phyloP scores from a whole-genome alignment of 2,797 vertebrate genomes.

The Pseudotriccus pelzelni region DNA sequence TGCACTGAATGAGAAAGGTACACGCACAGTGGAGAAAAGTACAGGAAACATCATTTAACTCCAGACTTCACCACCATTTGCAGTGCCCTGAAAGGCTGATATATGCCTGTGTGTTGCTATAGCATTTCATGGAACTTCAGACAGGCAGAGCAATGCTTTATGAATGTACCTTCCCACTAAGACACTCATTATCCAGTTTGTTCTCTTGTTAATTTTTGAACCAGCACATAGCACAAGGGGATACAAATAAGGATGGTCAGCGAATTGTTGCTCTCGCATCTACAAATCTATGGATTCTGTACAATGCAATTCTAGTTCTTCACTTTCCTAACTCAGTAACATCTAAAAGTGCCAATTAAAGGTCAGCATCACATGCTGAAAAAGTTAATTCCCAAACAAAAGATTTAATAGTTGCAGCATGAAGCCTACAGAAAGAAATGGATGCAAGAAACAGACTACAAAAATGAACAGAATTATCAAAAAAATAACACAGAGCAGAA shows the following conservation, averaged over 20 bases:
- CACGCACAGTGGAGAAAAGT: not conserved
- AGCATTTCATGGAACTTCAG: not conserved
- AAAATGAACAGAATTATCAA: not conserved
- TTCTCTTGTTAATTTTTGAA: not conserved
- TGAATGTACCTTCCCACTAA: not conserved
- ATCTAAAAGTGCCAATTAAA: not conserved
- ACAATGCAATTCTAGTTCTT: not conserved
- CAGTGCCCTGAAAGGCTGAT: not conserved
- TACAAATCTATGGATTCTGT: not conserved
- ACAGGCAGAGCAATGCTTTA: not conserved
- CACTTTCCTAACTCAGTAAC: not conserved
- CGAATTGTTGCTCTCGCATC: not conserved
- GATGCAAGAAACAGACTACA: not conserved
- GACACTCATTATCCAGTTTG: not conserved
- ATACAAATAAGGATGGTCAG: not conserved
- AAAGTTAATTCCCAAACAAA: not conserved
- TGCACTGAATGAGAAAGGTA: not conserved
- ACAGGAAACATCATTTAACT: rapidly evolving
- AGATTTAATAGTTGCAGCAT: not conserved
- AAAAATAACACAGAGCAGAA: not conserved
- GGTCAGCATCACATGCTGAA: not conserved
- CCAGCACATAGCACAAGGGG: not conserved
- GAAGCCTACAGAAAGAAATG: not conserved
- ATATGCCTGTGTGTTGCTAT: not conserved
- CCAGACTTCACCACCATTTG: not conserved